Percentiles rank a stretch among this genome's conserved stretches.
Evolutionary conservation across 2,113 vertebrate genomes (phyloP).

Genomic region (Pelecanoides urinatrix): DNA sequence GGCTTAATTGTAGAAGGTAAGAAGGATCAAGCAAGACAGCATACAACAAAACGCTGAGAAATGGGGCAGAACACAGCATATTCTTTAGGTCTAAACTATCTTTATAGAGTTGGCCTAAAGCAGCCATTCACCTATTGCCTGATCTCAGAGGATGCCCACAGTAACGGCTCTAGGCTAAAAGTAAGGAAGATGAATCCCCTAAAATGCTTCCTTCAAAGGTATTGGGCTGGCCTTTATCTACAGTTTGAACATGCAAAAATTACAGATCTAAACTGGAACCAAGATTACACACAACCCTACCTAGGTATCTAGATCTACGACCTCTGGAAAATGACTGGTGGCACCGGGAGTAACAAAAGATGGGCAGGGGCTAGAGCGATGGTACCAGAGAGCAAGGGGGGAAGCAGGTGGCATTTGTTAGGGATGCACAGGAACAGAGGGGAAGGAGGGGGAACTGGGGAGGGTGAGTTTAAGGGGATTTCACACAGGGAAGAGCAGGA

Average conservation of each 20-base stretch:
- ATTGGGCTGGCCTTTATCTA: neutral
- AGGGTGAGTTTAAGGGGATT: neutral
- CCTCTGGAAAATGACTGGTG: neutral
- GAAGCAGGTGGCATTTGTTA: neutral
- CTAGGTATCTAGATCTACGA: neutral
- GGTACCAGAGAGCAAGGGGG: neutral
- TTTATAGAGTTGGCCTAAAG: neutral
- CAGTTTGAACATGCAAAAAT: neutral
- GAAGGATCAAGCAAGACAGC: neutral
- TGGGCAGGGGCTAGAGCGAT: accelerated
- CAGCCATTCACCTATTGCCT: neutral
- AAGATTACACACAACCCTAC: neutral
- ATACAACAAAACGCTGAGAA: neutral
- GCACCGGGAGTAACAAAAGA: neutral
- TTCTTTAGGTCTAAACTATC: neutral
- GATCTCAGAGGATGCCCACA: neutral
- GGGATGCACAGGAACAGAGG: neutral
- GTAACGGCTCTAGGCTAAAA: neutral
- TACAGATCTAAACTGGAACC: neutral
- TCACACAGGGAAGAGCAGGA: neutral
- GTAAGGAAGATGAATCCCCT: neutral
- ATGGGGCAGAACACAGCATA: neutral
- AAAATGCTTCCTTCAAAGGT: neutral
- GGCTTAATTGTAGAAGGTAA: neutral
- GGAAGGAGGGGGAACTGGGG: neutral